Percentiles rank a stretch among this genome's conserved stretches.
Conservation (phyloP, 2,888 invertebrate genomes). For the Glaucopsyche alexis region DNA sequence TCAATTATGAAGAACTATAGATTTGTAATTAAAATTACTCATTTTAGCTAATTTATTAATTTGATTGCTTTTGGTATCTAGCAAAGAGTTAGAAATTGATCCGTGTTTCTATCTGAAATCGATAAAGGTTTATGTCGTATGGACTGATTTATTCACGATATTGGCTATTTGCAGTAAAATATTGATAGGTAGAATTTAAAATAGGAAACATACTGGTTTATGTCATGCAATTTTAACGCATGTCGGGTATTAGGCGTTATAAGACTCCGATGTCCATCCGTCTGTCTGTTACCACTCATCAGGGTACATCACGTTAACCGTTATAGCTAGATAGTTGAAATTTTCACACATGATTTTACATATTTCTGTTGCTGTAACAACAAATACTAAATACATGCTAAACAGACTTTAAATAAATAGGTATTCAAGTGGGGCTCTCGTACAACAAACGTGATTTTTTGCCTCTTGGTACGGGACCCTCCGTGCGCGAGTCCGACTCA, state of each 20-base stretch:
- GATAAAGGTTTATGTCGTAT: neutral
- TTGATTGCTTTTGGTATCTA: neutral
- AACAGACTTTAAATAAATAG: no score
- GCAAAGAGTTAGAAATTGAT: neutral
- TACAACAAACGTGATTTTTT: no score
- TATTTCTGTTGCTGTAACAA: no score
- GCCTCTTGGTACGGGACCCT: no score
- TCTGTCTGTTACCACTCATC: no score
- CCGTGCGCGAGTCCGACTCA: no score
- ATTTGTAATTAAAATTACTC: neutral
- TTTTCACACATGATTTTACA: no score
- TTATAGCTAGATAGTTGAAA: no score
- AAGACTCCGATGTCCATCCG: no score
- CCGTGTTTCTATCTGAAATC: neutral
- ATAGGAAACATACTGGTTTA: neutral
- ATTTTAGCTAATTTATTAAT: neutral
- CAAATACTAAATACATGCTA: no score
- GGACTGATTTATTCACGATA: constrained; percentile 12
- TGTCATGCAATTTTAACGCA: constrained; percentile 2
- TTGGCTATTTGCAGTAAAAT: constrained; percentile 7
- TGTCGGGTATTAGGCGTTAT: neutral
- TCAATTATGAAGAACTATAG: constrained; percentile 5
- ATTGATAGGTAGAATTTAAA: neutral
- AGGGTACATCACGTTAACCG: no score
- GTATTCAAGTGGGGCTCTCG: no score